Evolutionary conservation across 2,797 vertebrate species (phyloP).

Genomic region (Remorina albescens): DNA sequence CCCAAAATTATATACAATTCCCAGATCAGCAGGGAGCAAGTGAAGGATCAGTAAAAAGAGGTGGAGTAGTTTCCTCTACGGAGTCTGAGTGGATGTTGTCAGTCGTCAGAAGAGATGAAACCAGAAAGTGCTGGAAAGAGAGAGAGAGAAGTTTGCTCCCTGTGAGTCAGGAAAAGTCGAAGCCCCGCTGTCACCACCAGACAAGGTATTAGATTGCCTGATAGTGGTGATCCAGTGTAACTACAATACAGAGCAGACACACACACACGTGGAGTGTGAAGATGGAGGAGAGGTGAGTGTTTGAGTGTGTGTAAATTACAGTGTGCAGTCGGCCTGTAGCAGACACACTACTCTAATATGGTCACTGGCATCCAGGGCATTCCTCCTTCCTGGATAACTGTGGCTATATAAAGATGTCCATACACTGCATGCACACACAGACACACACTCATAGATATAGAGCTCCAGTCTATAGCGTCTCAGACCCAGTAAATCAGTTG

Average conservation of each 20-base stretch:
- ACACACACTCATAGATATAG: conserved; percentile 33
- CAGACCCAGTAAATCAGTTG: conserved; percentile 66
- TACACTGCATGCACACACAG: conserved; percentile 41
- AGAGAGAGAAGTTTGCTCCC: conserved; percentile 65
- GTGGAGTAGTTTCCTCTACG: conserved; percentile 46
- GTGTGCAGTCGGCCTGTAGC: conserved; percentile 56
- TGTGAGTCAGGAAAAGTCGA: conserved; percentile 59
- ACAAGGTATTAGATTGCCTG: conserved; percentile 72
- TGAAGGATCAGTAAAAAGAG: conserved; percentile 21
- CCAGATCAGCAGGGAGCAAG: conserved; percentile 18
- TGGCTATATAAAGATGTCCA: conserved; percentile 75
- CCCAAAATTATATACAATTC: conserved; percentile 15
- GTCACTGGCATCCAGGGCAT: conserved; percentile 82
- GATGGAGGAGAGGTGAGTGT: conserved; percentile 60
- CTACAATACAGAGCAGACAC: conserved; percentile 52
- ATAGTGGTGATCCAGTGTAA: conserved; percentile 70
- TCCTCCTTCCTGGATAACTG: conserved; percentile 76
- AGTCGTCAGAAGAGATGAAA: conserved; percentile 65
- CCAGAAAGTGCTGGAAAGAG: conserved; percentile 78
- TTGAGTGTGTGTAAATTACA: conserved; percentile 54
- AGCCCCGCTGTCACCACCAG: conserved; percentile 43
- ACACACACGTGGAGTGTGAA: conserved; percentile 25
- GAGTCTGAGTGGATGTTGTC: conserved; percentile 65
- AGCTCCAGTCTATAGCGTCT: conserved; percentile 44
- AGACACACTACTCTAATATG: conserved; percentile 79